Base-by-base conservation (phyloP, 2,797 vertebrate genomes). In the Mus spretus region DNA sequence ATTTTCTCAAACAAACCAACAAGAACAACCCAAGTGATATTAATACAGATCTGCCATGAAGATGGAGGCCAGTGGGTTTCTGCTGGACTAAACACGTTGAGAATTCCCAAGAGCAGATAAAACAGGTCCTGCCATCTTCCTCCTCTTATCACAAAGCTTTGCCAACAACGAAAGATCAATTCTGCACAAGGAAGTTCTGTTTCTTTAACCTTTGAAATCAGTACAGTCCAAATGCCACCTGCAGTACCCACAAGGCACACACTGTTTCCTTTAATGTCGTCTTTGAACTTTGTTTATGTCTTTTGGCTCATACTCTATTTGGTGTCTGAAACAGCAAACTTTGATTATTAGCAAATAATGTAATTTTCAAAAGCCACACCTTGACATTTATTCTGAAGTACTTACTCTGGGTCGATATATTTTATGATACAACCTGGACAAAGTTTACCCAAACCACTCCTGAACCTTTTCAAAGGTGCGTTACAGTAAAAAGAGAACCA, bases 331-430 rank as follows among this genome's bases (percentile, higher is more conserved):
- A 90, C 92, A 77, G 40, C 47, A 97, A 93, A 65, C 28, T 8
- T 94, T 94, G 14, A 59, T 83, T 72, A 91, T 78, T 88, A 91
- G 55, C 40, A 94, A 94, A 88, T 87, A 93, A 44, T 86, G 65
- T 44, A 9, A 94, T 79, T 96, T 93, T 24, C 91, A 34, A 92
- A 92, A 79, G 24, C 95, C 91, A 86, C 12, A 93, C 53, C 5
- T 90, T 96, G 91, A 92, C 91, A 95, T 97, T 96, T 97, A 75
- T 63, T 93, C 57, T 95, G 37, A 91, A 83, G 72, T 40, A 57
- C 17, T 89, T 93, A 89, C 1, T 1, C 17, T 34, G 3, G 5
- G 65, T 88, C 59, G 94, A 50, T 84, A 1, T 81, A 85, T 87
- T 96, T 96, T 75, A 67, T 83, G 77, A 88, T 81, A 92, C 88